Conservation (phyloP, 2,888 invertebrate species). For the Drosophila infuscata region DNA sequence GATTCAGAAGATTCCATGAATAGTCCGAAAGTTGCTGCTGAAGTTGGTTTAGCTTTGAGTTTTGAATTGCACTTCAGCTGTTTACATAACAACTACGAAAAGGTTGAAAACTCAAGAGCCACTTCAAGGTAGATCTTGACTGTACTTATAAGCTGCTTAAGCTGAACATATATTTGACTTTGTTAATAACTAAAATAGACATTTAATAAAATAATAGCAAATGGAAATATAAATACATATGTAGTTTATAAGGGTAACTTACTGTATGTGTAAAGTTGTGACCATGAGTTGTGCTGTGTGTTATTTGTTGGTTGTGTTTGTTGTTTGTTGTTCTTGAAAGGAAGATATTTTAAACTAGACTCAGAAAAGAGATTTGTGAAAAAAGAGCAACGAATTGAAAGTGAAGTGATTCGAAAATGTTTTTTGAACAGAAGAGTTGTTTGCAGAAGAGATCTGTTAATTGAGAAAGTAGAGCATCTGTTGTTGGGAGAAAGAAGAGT, state of each 20-base stretch:
- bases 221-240: background rate
- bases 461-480: conserved; percentile 20
- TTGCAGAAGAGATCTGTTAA: background rate
- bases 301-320: conserved; percentile 33
- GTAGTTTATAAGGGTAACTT: conserved; percentile 31
- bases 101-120: conserved; percentile 13
- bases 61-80: conserved; percentile 55
- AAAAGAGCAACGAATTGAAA: background rate
- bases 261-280: conserved; percentile 42
- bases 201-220: background rate
- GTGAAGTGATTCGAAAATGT: background rate
- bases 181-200: background rate
- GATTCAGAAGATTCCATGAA: conserved; percentile 31
- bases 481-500: conserved; percentile 15
- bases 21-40: conserved; percentile 28
- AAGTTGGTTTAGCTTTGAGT: conserved; percentile 36
- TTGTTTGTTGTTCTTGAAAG: conserved; percentile 25
- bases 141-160: conserved; percentile 7
- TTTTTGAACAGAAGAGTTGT: background rate
- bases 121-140: conserved; percentile 2
- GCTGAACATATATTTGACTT: conserved; percentile 6
- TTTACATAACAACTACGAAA: conserved; percentile 23
- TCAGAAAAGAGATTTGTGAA: conserved; percentile 1
- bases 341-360: conserved; percentile 10
- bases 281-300: conserved; percentile 33